Evolutionary conservation across 2,797 vertebrate species (phyloP), one percentile per base, ranked within the genome.

Genomic region (Trachurus trachurus): DNA sequence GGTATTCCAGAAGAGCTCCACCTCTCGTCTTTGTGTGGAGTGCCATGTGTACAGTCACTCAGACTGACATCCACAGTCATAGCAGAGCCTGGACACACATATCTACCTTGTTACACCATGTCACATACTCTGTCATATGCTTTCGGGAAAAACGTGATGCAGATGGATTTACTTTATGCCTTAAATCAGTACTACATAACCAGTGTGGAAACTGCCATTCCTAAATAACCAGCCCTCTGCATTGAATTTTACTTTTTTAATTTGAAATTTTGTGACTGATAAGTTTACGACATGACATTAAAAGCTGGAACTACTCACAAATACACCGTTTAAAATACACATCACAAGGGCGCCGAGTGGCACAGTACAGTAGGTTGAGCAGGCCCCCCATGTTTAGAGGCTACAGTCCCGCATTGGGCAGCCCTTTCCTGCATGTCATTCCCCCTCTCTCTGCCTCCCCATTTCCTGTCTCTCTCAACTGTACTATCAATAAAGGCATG

Each of bases 31-130:
- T 88, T 94, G 17, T 0, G 89, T 91, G 68, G 86, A 92, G 68
- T 88, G 92, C 94, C 87, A 96, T 94, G 34, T 74, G 84, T 78
- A 69, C 21, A 70, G 64, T 81, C 71, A 72, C 71, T 85, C 76
- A 94, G 89, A 77, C 94, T 67, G 70, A 94, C 93, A 83, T 94
- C 96, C 60, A 94, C 92, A 94, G 96, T 95, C 97, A 98, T 98
- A 83, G 94, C 94, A 91, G 86, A 92, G 74, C 90, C 97, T 97
- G 91, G 52, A 81, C 31, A 89, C 67, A 82, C 13, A 82, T 8
- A 74, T n/a, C 6, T 63, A 5, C 19, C 9, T 56, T 26, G 52
- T 74, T 63, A 75, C 34, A 40, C 29, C 65, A 13, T n/a, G 40
- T 53, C 9, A 53, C 9, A 13, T 5, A 70, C 37, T 15, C 21